These are phyloP conservation scores for Charadrius vociferus DNA, from an alignment of 2,113 vertebrate genomes.

Conservation along the genomic window DNA sequence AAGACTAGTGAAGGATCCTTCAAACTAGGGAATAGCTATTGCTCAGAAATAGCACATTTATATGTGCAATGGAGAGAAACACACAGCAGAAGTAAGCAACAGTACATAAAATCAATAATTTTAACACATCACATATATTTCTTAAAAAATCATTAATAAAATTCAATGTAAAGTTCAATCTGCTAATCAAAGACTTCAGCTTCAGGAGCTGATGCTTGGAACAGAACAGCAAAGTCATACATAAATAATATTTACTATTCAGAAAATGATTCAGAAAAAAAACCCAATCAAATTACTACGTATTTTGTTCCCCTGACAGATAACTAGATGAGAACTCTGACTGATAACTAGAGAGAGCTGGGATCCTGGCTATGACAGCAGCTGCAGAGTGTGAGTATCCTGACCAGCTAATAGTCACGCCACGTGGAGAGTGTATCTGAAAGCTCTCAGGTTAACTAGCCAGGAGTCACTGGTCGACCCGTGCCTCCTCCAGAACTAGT, in stretches of 20 bases:
- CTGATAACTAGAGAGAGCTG: neutral
- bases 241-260: neutral
- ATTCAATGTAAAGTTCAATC: neutral
- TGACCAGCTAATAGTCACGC: neutral
- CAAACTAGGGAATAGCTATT: neutral
- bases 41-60: neutral
- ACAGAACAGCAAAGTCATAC: neutral
- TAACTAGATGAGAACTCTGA: neutral
- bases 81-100: neutral
- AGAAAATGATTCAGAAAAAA: neutral
- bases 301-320: neutral
- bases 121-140: neutral
- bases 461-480: neutral
- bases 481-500: neutral
- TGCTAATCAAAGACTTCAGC: neutral
- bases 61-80: neutral
- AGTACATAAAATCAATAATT: neutral
- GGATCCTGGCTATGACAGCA: neutral
- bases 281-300: neutral
- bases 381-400: neutral
- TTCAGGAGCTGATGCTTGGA: neutral
- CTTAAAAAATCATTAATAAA: neutral
- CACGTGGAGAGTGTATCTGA: rapidly evolving
- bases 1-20: neutral
- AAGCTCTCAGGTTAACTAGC: neutral